Conservation (phyloP, 1,140 invertebrate genomes). For the Gryon sp. region DNA sequence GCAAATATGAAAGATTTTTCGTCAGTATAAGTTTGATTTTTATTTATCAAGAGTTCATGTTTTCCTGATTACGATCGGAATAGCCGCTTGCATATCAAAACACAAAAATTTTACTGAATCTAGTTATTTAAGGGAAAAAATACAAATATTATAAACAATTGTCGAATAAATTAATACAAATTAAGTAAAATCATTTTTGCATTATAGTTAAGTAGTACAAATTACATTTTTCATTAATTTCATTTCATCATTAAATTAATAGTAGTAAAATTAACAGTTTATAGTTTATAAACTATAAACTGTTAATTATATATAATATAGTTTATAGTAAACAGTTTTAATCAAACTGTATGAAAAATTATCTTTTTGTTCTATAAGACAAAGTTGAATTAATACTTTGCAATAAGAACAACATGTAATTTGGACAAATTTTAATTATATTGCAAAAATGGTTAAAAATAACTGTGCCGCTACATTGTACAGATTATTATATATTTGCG, state of each 20-base stretch:
- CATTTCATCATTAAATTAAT: too few relatives aligned
- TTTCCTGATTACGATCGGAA: conserved; percentile 72
- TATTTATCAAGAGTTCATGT: conserved; percentile 43
- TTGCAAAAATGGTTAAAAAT: conserved; percentile 40
- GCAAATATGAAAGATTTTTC: conserved; percentile 21
- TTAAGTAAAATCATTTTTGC: too few relatives aligned
- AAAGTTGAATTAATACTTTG: too few relatives aligned
- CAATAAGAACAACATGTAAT: background rate
- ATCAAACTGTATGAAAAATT: too few relatives aligned
- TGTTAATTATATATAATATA: too few relatives aligned
- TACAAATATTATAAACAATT: background rate
- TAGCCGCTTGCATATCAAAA: conserved; percentile 77
- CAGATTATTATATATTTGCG: conserved; percentile 15
- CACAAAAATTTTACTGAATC: conserved; percentile 68
- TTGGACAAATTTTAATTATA: background rate
- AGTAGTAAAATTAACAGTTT: too few relatives aligned
- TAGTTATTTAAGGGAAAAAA: background rate
- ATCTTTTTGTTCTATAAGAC: too few relatives aligned
- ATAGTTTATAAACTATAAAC: too few relatives aligned
- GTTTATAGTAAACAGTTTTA: too few relatives aligned
- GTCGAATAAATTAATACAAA: too few relatives aligned
- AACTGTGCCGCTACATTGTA: conserved; percentile 26
- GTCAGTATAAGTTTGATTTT: conserved; percentile 10
- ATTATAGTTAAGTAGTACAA: too few relatives aligned
- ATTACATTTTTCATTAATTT: too few relatives aligned